Evolutionary conservation across 1,140 invertebrate species (phyloP).

Genomic region (Stegodyphus mimosarum): DNA sequence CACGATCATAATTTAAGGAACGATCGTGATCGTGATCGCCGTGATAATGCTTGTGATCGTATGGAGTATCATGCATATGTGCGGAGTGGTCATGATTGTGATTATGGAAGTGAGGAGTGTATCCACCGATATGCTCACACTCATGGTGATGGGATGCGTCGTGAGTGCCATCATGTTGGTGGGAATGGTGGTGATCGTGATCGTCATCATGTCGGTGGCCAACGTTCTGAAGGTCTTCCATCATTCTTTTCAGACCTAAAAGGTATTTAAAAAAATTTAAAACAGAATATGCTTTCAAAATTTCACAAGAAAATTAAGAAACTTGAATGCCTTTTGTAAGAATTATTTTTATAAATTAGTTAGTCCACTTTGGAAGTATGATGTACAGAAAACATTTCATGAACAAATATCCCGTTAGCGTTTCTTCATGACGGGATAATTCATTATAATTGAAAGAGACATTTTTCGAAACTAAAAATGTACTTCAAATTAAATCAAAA

Average conservation of each 20-base stretch:
- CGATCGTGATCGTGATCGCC: constrained; percentile 5
- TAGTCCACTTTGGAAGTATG: no score
- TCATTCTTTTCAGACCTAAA: constrained; percentile 51
- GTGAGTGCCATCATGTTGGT: constrained; percentile 53
- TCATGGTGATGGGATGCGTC: constrained; percentile 52
- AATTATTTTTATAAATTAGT: no score
- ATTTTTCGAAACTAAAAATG: no score
- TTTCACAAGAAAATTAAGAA: no score
- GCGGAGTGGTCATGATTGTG: constrained; percentile 21
- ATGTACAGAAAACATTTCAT: no score
- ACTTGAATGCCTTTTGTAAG: no score
- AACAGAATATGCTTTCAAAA: not conserved
- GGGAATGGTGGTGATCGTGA: constrained; percentile 45
- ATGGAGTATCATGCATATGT: constrained; percentile 58
- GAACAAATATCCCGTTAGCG: no score
- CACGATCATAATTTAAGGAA: not conserved
- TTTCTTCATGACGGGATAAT: no score
- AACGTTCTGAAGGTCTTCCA: constrained; percentile 38
- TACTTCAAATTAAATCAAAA: no score
- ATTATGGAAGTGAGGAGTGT: constrained; percentile 25
- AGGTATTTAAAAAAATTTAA: not conserved
- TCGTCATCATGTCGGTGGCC: constrained; percentile 56
- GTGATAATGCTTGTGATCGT: constrained; percentile 45
- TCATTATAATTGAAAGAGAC: no score
- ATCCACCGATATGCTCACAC: constrained; percentile 51